These are phyloP conservation scores for Coregonus suidteri DNA, from an alignment of 2,797 vertebrate genomes.

Conservation along the genomic window DNA sequence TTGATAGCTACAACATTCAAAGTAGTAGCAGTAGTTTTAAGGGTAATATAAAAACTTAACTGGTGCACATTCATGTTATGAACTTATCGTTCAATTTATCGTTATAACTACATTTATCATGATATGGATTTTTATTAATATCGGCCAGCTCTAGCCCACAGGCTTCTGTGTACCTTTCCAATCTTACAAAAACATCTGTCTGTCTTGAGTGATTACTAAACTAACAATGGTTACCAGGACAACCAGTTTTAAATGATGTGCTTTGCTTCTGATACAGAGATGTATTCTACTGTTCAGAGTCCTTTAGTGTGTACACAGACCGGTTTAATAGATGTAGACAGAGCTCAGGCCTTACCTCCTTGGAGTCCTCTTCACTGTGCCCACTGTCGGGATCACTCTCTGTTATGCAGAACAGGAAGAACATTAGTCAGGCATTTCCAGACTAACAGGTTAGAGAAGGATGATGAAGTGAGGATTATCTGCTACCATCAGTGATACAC, in stretches of 20 bases:
- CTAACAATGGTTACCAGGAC: not conserved
- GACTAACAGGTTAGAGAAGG: slow-evolving; percentile 52
- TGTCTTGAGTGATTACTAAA: not conserved
- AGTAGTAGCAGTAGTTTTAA: no score
- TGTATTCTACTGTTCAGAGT: not conserved
- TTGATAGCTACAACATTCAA: no score
- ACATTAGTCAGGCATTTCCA: slow-evolving; percentile 48
- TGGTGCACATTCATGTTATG: no score
- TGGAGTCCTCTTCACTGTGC: slow-evolving; percentile 87
- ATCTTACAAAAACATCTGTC: not conserved
- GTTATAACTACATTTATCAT: no score
- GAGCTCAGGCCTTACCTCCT: slow-evolving; percentile 71
- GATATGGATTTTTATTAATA: no score
- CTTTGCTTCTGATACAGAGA: not conserved
- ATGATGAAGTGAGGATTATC: not conserved
- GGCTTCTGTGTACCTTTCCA: not conserved
- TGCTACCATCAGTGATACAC: not conserved
- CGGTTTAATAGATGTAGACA: no score
- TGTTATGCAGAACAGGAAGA: slow-evolving; percentile 56
- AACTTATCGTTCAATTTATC: no score
- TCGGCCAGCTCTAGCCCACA: no score
- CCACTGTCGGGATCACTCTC: slow-evolving; percentile 94
- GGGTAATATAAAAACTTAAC: no score
- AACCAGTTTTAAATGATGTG: not conserved
- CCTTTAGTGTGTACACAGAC: slow-evolving; percentile 2